Conservation (phyloP, 1,140 invertebrate species). For the Megalonaias nervosa region DNA sequence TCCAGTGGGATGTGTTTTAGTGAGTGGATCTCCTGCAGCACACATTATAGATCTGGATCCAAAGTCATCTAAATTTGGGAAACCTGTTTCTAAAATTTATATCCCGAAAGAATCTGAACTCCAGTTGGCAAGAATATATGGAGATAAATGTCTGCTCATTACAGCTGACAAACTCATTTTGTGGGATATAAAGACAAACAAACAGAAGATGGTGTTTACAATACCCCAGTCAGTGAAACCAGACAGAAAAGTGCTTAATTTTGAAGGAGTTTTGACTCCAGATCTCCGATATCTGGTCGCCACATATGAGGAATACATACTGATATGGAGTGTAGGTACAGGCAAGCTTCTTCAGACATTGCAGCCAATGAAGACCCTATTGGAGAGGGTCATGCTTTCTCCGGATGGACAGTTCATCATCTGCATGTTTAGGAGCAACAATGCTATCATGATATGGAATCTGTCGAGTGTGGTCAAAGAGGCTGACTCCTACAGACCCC, state of each 20-base stretch:
- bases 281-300: conserved; percentile 35
- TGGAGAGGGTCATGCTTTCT: conserved; percentile 22
- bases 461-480: conserved; percentile 19
- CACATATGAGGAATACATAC: conserved; percentile 42
- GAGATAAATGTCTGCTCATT: conserved; percentile 28
- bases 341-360: conserved; percentile 21
- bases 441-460: conserved; percentile 40
- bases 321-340: conserved; percentile 36
- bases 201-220: conserved; percentile 28
- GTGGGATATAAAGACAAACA: conserved; percentile 37
- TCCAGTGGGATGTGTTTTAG: conserved; percentile 13
- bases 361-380: conserved; percentile 33
- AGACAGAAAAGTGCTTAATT: conserved; percentile 34
- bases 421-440: conserved; percentile 37
- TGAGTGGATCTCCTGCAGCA: conserved; percentile 15
- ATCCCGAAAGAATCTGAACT: conserved; percentile 12
- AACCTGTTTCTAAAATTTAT: conserved; percentile 18
- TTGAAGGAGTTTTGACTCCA: conserved; percentile 31
- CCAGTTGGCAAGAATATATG: conserved; percentile 16
- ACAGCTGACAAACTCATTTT: conserved; percentile 35
- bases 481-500: conserved; percentile 29
- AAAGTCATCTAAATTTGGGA: conserved; percentile 29
- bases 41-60: conserved; percentile 35
- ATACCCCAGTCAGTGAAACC: conserved; percentile 38
- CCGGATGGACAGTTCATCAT: conserved; percentile 34